Conservation (phyloP, 2,113 vertebrate species). For the Seriola aureovittata region DNA sequence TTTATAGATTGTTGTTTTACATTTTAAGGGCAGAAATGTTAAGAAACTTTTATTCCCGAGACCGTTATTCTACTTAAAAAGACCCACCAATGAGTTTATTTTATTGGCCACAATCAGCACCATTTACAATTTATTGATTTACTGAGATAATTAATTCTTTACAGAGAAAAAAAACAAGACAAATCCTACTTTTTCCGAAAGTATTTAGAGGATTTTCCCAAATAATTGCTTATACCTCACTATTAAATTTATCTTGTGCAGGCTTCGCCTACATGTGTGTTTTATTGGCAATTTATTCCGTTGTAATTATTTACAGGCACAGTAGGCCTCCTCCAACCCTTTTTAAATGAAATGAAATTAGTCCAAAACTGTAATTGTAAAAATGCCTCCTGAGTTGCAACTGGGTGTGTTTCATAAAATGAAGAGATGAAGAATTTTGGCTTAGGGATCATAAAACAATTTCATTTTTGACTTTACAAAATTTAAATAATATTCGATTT, state of each 20-base stretch:
- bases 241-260: conserved; percentile 31
- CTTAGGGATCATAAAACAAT: background rate
- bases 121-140: conserved; percentile 21
- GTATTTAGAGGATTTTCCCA: conserved; percentile 18
- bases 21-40: background rate
- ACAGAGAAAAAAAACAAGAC: background rate
- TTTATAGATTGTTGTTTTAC: background rate
- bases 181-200: background rate
- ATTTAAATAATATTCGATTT: background rate
- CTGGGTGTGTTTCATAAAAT: conserved; percentile 32
- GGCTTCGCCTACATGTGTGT: conserved; percentile 50
- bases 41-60: background rate
- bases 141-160: background rate
- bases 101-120: background rate
- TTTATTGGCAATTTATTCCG: conserved; percentile 68
- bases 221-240: conserved; percentile 29
- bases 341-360: conserved; percentile 49
- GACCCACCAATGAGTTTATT: background rate
- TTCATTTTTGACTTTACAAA: conserved; percentile 5
- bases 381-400: conserved; percentile 48
- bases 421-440: conserved; percentile 24
- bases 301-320: conserved; percentile 73
- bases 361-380: conserved; percentile 56
- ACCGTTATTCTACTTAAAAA: background rate
- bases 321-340: conserved; percentile 41